Evolutionary conservation across 2,888 invertebrate species (phyloP).

Genomic region (Mesorhabditis spiculigera): DNA sequence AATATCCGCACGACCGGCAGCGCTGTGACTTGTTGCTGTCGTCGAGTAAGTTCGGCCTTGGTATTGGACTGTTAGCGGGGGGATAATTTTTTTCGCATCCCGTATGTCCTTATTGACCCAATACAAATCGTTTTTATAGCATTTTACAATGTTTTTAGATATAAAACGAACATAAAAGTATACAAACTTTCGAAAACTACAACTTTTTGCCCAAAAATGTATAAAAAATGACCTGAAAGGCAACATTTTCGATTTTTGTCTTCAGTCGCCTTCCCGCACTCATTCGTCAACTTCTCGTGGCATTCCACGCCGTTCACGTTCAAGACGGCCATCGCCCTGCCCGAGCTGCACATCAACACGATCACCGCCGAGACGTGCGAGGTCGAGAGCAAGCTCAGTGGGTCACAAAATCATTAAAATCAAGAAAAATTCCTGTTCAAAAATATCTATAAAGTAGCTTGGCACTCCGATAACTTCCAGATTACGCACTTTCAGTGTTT

Average conservation of each 20-base stretch:
- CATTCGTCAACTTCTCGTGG: slow-evolving; percentile 49
- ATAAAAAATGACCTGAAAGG: too few relatives aligned
- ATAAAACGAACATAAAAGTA: too few relatives aligned
- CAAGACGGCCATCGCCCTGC: slow-evolving; percentile 33
- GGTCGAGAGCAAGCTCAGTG: slow-evolving; percentile 44
- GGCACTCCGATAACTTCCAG: too few relatives aligned
- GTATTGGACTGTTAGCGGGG: too few relatives aligned
- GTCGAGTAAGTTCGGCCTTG: slow-evolving; percentile 33
- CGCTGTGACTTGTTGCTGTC: slow-evolving; percentile 47
- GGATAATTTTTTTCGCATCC: too few relatives aligned
- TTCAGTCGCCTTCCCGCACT: slow-evolving; percentile 53
- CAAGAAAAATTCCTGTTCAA: too few relatives aligned
- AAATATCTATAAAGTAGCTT: too few relatives aligned
- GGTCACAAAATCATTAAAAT: neutral
- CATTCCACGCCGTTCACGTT: slow-evolving; percentile 39
- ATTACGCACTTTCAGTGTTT: neutral
- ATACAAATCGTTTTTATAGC: too few relatives aligned
- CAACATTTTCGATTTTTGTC: too few relatives aligned
- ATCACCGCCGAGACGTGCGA: slow-evolving; percentile 42
- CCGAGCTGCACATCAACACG: slow-evolving; percentile 46
- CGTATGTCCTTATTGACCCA: too few relatives aligned
- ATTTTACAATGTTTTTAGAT: too few relatives aligned
- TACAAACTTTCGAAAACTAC: neutral
- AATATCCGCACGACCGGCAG: slow-evolving; percentile 55
- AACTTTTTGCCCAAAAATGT: neutral